Conservation (phyloP, 2,113 vertebrate species). For the Cephalopholis sonnerati region DNA sequence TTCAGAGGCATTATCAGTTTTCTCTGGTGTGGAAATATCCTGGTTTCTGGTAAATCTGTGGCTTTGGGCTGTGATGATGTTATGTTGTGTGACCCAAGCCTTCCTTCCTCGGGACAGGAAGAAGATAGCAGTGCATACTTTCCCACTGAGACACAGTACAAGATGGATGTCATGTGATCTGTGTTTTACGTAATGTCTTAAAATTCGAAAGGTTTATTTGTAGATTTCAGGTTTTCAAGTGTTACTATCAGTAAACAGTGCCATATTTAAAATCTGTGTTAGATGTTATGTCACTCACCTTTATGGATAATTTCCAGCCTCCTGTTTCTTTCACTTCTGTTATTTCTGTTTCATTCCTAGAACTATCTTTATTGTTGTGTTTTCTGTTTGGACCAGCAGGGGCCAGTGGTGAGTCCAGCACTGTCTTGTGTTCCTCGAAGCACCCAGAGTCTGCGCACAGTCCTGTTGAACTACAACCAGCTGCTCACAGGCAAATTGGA, state of each 20-base stretch:
- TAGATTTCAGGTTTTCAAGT: not conserved
- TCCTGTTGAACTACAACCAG: constrained; percentile 69
- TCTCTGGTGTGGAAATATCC: constrained; percentile 61
- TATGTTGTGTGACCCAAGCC: constrained; percentile 51
- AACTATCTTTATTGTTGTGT: constrained; percentile 24
- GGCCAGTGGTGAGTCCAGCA: constrained; percentile 51
- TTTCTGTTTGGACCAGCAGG: constrained; percentile 71
- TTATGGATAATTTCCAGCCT: not conserved
- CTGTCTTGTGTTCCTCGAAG: constrained; percentile 70
- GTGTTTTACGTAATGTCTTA: constrained; percentile 16
- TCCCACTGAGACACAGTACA: constrained; percentile 50
- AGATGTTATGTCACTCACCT: not conserved
- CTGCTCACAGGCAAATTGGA: constrained; percentile 80
- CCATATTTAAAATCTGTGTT: not conserved
- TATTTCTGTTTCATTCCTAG: not conserved
- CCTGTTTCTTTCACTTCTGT: not conserved
- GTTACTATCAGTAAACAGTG: not conserved
- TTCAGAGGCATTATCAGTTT: constrained; percentile 46
- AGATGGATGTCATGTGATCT: constrained; percentile 20
- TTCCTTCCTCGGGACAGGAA: constrained; percentile 80
- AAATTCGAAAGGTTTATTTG: not conserved
- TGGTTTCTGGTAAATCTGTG: constrained; percentile 67
- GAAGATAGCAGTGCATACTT: constrained; percentile 73
- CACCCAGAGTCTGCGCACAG: constrained; percentile 61
- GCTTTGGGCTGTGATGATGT: constrained; percentile 43